Percentiles rank a stretch among this genome's conserved stretches.
Conservation (phyloP, 2,797 vertebrate genomes). For the Enteromius viviparus region DNA sequence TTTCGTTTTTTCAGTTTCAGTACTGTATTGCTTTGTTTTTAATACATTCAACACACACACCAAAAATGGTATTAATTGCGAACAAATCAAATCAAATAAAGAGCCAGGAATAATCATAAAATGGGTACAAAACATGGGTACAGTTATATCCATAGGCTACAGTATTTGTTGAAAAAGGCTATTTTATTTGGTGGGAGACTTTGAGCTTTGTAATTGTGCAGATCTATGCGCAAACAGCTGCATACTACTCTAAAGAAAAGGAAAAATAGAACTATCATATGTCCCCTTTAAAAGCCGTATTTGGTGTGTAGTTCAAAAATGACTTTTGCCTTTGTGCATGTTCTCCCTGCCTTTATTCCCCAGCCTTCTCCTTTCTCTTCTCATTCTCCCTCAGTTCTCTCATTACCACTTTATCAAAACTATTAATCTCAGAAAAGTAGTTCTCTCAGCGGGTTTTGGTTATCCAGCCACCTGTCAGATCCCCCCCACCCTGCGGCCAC, state of each 20-base stretch:
- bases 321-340: neutral
- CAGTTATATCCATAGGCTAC: neutral
- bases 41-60: neutral
- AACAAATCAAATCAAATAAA: neutral
- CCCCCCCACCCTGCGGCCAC: neutral
- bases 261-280: too few relatives aligned
- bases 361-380: neutral
- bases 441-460: constrained; percentile 77
- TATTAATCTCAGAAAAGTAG: constrained; percentile 78
- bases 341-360: neutral
- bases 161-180: neutral
- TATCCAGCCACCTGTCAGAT: constrained; percentile 72
- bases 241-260: too few relatives aligned
- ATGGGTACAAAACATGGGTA: too few relatives aligned
- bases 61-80: neutral
- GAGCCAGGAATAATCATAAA: neutral
- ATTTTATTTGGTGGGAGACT: too few relatives aligned
- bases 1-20: neutral
- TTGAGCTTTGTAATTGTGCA: too few relatives aligned
- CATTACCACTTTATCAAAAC: constrained; percentile 67
- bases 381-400: constrained; percentile 19
- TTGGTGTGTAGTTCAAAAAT: neutral
- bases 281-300: neutral
- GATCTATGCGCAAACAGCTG: too few relatives aligned
- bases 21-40: neutral